Base-by-base conservation (phyloP, 1,140 invertebrate genomes). In the Pachypeltis micranthus region DNA sequence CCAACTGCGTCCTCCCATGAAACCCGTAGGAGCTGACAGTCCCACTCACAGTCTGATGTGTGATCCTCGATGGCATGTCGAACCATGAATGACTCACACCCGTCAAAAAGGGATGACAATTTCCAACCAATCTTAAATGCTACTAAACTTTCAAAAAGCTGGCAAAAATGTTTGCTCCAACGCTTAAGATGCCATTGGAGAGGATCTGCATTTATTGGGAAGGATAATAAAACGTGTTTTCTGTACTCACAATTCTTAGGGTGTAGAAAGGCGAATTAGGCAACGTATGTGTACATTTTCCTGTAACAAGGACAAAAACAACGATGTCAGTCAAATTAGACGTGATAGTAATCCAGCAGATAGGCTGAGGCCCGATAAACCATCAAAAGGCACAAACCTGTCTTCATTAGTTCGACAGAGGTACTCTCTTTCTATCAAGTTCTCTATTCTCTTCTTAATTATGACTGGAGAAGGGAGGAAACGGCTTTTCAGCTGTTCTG, bases 381-480 rank as follows among this genome's bases (percentile, higher is more conserved):
- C 39, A 59, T 54, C 57, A 1, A 63, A 27, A 24, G n/a, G 7
- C 7, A 71, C 71, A 69, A 73, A 87, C 85, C 87, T 84, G 81
- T 98, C 94, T 77, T 97, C 93, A 63, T 90, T 85, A 69, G 93
- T 96, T 76, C 96, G 84, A 63, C 93, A 91, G 72, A 99, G 81
- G 81, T 99, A 99, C 81, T 99, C 96, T 68, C 96, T 81, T 80
- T 99, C 96, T 74, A 99, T 99, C 68, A 99, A 84, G 58, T 93
- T 93, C 82, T 99, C 96, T 73, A 99, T 98, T 72, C 96, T 84
- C 75, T 98, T 98, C 80, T 99, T 99, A 73, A 99, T 99, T 66
- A 98, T 88, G 69, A 94, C 89, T 39, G 96, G 96, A 70, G 92
- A 95, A 67, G 96, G 96, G 77, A 97, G 81, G 81, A 99, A 99